A percentile compares a stretch with the other conserved stretches of the same genome.
These are phyloP conservation scores for Cancer borealis DNA, from an alignment of 2,888 invertebrate genomes.

Conservation along the genomic window DNA sequence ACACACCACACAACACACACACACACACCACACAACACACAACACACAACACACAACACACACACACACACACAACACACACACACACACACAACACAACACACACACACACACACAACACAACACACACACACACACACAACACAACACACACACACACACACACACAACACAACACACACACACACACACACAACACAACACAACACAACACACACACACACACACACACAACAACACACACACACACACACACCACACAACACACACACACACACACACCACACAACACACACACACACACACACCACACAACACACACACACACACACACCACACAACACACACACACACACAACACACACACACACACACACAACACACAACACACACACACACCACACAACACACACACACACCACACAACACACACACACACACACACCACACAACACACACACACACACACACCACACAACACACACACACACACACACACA, in stretches of 20 bases:
- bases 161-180: neutral
- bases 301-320: neutral
- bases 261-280: neutral
- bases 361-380: neutral
- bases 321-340: neutral
- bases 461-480: neutral
- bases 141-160: neutral
- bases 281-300: neutral
- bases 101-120: neutral
- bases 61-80: neutral
- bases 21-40: too few relatives aligned
- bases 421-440: neutral
- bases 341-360: neutral
- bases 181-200: neutral
- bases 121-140: too few relatives aligned
- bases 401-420: too few relatives aligned
- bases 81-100: neutral
- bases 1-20: neutral
- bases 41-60: neutral
- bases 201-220: neutral
- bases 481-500: neutral
- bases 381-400: neutral
- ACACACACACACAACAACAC: neutral
- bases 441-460: neutral
- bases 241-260: neutral